phyloP scores from a whole-genome alignment of 1,140 invertebrate genomes.

The Paraescarpia echinospica region DNA sequence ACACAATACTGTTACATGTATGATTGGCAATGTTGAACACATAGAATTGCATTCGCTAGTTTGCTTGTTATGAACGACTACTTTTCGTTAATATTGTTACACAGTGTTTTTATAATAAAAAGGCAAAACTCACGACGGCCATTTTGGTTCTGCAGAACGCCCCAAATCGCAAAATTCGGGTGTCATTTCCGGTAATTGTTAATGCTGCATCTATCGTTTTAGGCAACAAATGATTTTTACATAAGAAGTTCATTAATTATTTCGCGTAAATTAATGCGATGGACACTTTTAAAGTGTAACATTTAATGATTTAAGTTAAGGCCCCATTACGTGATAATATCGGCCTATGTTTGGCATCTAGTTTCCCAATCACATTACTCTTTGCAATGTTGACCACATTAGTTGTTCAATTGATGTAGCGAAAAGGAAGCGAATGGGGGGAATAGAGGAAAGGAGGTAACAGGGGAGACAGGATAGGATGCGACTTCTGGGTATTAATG shows the following conservation, averaged over 20 bases:
- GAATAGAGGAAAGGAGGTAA: no score
- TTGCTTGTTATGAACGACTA: background rate
- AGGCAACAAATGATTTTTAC: background rate
- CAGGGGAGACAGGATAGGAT: no score
- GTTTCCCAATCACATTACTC: no score
- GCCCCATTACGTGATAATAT: background rate
- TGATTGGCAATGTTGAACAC: background rate
- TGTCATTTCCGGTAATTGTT: background rate
- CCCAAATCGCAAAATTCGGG: background rate
- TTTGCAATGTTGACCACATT: no score
- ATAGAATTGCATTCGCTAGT: conserved; percentile 5
- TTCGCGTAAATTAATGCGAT: background rate
- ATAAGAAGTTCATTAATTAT: no score
- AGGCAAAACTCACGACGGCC: background rate
- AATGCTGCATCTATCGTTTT: background rate
- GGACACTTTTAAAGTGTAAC: background rate
- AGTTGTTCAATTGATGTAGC: no score
- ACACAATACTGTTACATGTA: background rate
- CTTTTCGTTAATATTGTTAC: background rate
- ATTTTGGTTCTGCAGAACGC: background rate
- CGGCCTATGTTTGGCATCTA: no score
- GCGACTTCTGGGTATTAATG: no score
- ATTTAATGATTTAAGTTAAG: background rate
- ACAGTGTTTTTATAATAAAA: background rate
- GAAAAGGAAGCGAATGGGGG: no score